Base-by-base conservation (phyloP, 2,888 invertebrate genomes). In the Cosmia trapezina region DNA sequence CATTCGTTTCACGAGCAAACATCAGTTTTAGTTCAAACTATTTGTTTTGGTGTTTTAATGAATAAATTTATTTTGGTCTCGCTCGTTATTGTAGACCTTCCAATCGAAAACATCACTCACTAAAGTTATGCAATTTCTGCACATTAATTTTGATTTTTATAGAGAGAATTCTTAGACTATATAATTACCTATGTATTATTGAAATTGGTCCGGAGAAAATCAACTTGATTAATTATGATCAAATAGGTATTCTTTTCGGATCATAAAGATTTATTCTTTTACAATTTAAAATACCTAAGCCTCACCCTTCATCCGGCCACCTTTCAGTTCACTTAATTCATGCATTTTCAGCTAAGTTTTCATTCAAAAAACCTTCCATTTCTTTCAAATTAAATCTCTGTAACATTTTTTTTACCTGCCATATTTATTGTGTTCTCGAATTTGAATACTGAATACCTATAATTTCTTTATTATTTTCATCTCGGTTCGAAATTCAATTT, bases 401-500 rank as follows among this genome's bases (percentile, higher is more conserved):
- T 0, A 17, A 17, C 12, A 11, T n/a, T 28, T 12, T 33, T 22
- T 19, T 28, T 12, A 53, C 4, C 9, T 33, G 28, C 51, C 19
- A 51, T 43, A 56, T n/a, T 51, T 49, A 49, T 57, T 72, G 1
- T 73, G n/a, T 22, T 54, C 19, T 53, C 41, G 7, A 8, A 14
- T 17, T 43, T 51, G 14, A 72, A 71, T 41, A 73, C 28, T 2
- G 9, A 49, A n/a, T 19, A n/a, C n/a, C n/a, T n/a, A 22, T 12
- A 19, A 74, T 54, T 63, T 37, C 14, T 74, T 56, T 56, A 17
- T 51, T 45, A 37, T 61, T 56, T 60, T 49, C 33, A 11, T 33
- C 14, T 41, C 6, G 1, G 12, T 45, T 43, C 1, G 19, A 56
- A 81, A 77, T 62, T 37, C 12, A 57, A 65, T 65, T 69, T 76